Evolutionary conservation across 2,888 invertebrate genomes (phyloP).

Genomic region (Pocota personata): DNA sequence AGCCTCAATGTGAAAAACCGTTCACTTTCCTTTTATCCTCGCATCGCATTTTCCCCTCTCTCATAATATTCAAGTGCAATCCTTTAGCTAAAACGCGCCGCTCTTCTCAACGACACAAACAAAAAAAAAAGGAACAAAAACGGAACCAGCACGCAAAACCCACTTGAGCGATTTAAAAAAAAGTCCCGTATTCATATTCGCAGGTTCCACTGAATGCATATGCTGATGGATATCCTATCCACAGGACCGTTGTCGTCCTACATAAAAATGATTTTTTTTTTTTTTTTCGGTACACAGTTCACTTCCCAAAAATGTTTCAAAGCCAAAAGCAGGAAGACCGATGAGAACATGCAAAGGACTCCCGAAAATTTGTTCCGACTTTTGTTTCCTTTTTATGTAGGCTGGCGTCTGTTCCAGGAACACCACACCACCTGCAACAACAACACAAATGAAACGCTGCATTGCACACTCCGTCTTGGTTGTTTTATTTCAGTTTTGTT

Average conservation of each 20-base stretch:
- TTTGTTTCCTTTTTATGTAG: slow-evolving; percentile 28
- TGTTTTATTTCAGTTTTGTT: slow-evolving; percentile 54
- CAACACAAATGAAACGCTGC: slow-evolving; percentile 53
- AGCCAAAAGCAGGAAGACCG: slow-evolving; percentile 6
- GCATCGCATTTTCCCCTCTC: not conserved
- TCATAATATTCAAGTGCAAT: slow-evolving; percentile 19
- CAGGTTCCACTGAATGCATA: slow-evolving; percentile 49
- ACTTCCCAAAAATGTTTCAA: not conserved
- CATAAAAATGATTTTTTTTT: slow-evolving; percentile 57
- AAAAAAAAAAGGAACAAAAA: slow-evolving; percentile 9
- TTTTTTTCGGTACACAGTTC: not conserved
- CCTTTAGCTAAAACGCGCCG: slow-evolving; percentile 51
- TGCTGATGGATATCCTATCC: slow-evolving; percentile 43
- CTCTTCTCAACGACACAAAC: not conserved
- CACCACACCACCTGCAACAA: slow-evolving; percentile 7
- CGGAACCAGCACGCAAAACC: slow-evolving; percentile 32
- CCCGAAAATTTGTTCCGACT: slow-evolving; percentile 60
- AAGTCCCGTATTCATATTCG: slow-evolving; percentile 21
- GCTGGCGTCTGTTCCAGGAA: slow-evolving; percentile 30
- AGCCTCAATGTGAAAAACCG: not conserved
- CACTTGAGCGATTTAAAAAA: slow-evolving; percentile 28
- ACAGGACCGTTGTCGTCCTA: slow-evolving; percentile 57
- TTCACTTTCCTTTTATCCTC: not conserved
- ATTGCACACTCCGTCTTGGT: slow-evolving; percentile 39
- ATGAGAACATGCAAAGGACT: slow-evolving; percentile 46